Base-by-base conservation (phyloP, 2,113 vertebrate species). In the Oreochromis tanganicae region DNA sequence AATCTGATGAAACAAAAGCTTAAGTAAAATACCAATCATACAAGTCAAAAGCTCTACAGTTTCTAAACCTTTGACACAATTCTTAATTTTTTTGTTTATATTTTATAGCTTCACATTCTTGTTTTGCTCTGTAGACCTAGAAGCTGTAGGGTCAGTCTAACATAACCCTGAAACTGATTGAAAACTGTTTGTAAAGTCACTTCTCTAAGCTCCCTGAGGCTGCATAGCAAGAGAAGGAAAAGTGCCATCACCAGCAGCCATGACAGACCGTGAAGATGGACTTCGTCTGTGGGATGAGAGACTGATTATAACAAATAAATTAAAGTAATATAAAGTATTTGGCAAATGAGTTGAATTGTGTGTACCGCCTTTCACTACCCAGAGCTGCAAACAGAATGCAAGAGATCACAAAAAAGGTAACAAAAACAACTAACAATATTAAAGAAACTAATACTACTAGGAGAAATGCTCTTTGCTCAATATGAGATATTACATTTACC, bases 401-500 rank as follows among this genome's bases (percentile, higher is more conserved):
- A 75, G 12, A 43, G 9, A 29, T 29, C 21, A 46, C 68, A 46
- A 73, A 41, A 41, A 71, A 24, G 3, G 63, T 21, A 71, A 43
- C 36, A 68, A 41, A 68, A 71, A 1, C 36, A 71, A 14, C n/a
- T 9, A 6, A 71, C 38, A 16, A 24, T 43, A 8, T 24, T 71
- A 71, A 71, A 71, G 38, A 43, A 71, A 16, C 66, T 71, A 29
- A 75, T 16, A 73, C 8, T 27, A 73, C 21, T 27, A 5, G 21
- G 5, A 73, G 38, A 46, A 17, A 46, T 29, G 21, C 38, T 34
- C 63, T 17, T 73, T 24, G 14, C 24, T 73, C 24, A 50, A 32
- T 29, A 17, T 12, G 9, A 66, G 16, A 52, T 50, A 1, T 24
- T n/a, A 32, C 34, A 21, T 3, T 11, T 94, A 96, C 96, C 95